These are phyloP conservation scores for Enteromius radiatus DNA, from an alignment of 2,797 vertebrate species.

Conservation along the genomic window DNA sequence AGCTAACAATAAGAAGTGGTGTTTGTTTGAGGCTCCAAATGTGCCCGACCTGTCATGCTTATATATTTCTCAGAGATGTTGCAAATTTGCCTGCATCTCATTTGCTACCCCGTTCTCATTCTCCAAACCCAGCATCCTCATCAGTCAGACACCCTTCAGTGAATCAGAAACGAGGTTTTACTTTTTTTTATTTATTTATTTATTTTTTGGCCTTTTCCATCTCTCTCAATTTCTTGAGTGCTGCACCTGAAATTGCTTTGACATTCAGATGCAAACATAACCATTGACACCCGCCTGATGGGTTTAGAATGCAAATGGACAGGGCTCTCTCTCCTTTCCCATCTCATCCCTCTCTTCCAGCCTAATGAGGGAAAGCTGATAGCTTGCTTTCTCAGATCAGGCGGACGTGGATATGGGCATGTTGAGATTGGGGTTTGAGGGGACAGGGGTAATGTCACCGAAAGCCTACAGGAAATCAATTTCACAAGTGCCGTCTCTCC, in stretches of 20 bases:
- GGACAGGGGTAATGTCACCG: constrained; percentile 34
- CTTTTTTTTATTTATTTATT: constrained; percentile 21
- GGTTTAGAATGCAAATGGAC: constrained; percentile 46
- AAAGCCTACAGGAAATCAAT: constrained; percentile 43
- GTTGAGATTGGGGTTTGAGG: constrained; percentile 38
- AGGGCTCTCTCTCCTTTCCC: constrained; percentile 9
- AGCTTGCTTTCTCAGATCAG: constrained; percentile 28
- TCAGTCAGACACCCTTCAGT: constrained; percentile 10
- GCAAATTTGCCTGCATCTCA: constrained; percentile 37
- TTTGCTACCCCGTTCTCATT: constrained; percentile 21
- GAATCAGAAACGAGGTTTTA: background rate
- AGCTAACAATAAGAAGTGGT: constrained; percentile 39
- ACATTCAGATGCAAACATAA: constrained; percentile 56
- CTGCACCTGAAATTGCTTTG: constrained; percentile 59
- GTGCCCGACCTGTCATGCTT: constrained; percentile 1
- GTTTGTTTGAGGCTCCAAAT: constrained; percentile 47
- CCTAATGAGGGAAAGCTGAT: constrained; percentile 48
- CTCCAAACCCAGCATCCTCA: constrained; percentile 19
- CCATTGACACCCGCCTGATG: constrained; percentile 43
- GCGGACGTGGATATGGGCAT: constrained; percentile 21
- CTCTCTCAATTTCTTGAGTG: constrained; percentile 48
- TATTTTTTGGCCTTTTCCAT: constrained; percentile 15
- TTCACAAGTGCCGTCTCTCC: constrained; percentile 13
- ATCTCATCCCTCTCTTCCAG: constrained; percentile 21
- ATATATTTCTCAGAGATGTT: constrained; percentile 29